Base-by-base conservation (phyloP, 2,113 vertebrate species). In the Eurystomus gularis region DNA sequence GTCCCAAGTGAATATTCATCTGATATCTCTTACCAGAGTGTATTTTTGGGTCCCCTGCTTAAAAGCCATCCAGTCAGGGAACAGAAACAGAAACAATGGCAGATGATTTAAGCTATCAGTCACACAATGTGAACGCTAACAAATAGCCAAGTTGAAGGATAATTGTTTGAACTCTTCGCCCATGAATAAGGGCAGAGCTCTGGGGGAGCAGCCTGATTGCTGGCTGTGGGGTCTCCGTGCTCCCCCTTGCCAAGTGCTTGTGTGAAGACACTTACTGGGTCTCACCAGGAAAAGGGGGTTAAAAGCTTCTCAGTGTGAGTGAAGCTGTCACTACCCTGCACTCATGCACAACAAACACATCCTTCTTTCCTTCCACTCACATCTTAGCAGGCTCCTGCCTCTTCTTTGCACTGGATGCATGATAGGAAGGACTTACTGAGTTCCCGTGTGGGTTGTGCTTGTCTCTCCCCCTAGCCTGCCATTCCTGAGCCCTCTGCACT, bases 71-170 rank as follows among this genome's bases (percentile, higher is more conserved):
- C 87, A 82, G 58, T 17, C 33, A 89, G 84, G 82, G 84, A 94
- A 13, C 70, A 90, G 94, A 85, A 94, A 13, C 70, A 90, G 94
- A 85, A 93, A 96, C 95, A 95, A 96, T 96, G 92, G 95, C 75
- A 94, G 81, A 94, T 90, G 90, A 76, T 82, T 93, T 72, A 13
- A 87, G 76, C 84, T 82, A 13, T 89, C 94, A 96, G 87, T 82
- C 87, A 82, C 93, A 91, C 64, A 3, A 69, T 72, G 83, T 44
- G 81, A 91, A n/a, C 37, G 44, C 17, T 21, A 94, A 70, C 40
- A 60, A 40, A 33, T 10, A 78, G 73, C 89, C 91, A 89, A 95
- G 72, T 6, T 0, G 0, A 95, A 71, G 1, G 44, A 39, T 25
- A 4, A 82, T 14, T 78, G 42, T 94, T 93, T 58, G 62, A 60